Evolutionary conservation across 2,888 invertebrate species (phyloP), one percentile per base, ranked within the genome.

Genomic region (Lysandra bellargus): DNA sequence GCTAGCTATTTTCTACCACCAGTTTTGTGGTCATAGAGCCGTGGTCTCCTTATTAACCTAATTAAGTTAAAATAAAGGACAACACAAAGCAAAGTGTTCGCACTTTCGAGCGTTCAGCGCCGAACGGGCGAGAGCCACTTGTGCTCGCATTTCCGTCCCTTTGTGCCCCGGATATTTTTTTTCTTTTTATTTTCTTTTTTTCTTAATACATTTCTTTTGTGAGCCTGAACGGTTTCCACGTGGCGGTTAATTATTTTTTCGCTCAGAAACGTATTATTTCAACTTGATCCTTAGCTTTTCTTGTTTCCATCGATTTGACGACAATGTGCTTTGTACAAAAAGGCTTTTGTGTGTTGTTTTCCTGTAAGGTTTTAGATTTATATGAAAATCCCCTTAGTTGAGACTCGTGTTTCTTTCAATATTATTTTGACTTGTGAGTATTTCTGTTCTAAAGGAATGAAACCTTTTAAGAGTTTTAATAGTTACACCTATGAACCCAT

Each of bases 71-170:
- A 44, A 49, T 49, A 49, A 49, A 23, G 23, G 33, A 79, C 73
- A 60, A 17, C 73, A 30, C 57, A 23, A 79, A 57, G 60, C 37
- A 61, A 79, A 79, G 40, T 61, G 73, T 79, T 79, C 60, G 79
- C 79, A 74, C 79, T 75, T 61, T 57, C 30, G 33, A 79, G 75
- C 74, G 75, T 83, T 82, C 81, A 12, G 69, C 69, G 33, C 33
- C 84, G 84, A 84, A 84, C 84, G 82, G 84, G 84, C 84, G 83
- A 78, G 49, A 79, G 81, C 82, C 84, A 84, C 84, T 85, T 84
- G 84, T 83, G 82, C 82, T 81, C 82, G 81, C 81, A 81, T 82
- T 83, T 81, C 82, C 80, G 79, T 80, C 79, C 82, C 80, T 84
- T 84, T 83, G 81, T 80, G 78, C 69, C 77, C 80, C 79, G 82